Conservation (phyloP, 2,113 vertebrate species). For the Rhipidura dahli region DNA sequence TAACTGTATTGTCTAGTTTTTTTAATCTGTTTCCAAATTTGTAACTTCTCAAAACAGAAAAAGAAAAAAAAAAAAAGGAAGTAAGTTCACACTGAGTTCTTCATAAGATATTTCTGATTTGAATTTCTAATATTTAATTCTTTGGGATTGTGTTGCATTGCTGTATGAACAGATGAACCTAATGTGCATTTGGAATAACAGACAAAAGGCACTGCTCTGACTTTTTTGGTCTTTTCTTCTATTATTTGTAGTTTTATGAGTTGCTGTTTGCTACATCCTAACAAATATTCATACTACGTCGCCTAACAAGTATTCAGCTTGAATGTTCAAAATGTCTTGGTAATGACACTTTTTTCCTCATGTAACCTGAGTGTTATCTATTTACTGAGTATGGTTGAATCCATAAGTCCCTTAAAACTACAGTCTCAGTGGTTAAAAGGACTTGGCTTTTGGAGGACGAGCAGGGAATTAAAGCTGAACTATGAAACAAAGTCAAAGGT, state of each 20-base stretch:
- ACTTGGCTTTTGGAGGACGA: not conserved
- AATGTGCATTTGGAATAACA: not conserved
- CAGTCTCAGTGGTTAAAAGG: not conserved
- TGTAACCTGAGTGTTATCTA: not conserved
- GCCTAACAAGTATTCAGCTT: not conserved
- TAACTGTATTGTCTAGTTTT: not conserved
- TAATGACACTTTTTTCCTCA: not conserved
- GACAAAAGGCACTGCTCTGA: not conserved
- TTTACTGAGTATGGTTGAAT: not conserved
- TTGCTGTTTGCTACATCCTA: not conserved
- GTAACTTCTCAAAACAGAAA: not conserved
- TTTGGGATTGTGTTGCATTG: not conserved
- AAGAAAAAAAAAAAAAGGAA: not conserved
- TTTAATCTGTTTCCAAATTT: not conserved
- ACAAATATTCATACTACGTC: accelerated
- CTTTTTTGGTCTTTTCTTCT: not conserved
- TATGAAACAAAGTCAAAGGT: not conserved
- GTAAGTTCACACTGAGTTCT: not conserved
- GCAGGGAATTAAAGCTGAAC: not conserved
- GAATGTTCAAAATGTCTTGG: not conserved
- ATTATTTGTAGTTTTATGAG: not conserved
- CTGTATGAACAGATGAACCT: not conserved
- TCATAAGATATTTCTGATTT: conserved; percentile 6
- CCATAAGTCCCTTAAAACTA: not conserved
- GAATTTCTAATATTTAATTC: not conserved